Conservation (phyloP, 2,113 vertebrate genomes). For the Corythaeola cristata region DNA sequence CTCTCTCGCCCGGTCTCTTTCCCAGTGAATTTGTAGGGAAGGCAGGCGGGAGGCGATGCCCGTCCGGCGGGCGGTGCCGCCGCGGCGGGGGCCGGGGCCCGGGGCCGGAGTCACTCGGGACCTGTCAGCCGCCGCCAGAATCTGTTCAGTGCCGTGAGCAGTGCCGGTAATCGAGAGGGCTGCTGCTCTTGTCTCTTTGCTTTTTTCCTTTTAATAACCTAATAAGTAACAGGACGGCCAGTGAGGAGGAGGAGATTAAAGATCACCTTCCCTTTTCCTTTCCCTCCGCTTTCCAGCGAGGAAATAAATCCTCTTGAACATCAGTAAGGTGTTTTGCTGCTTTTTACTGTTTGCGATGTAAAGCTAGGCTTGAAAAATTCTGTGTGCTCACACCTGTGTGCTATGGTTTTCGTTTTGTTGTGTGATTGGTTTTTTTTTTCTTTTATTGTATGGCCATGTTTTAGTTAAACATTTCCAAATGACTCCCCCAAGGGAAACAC, state of each 20-base stretch:
- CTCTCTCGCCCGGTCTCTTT: background rate
- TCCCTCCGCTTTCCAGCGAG: accelerated
- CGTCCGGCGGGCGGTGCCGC: background rate
- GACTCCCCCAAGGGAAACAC: background rate
- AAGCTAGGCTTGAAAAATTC: background rate
- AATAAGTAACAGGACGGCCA: background rate
- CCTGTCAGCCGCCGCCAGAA: background rate
- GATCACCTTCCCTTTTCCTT: background rate
- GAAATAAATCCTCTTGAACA: background rate
- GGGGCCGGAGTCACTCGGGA: background rate
- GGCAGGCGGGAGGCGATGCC: background rate
- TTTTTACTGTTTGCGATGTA: accelerated
- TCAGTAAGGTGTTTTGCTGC: background rate
- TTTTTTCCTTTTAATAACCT: background rate
- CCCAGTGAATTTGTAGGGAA: accelerated
- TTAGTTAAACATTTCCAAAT: background rate
- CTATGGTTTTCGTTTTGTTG: background rate
- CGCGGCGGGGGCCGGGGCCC: accelerated
- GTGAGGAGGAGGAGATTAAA: background rate
- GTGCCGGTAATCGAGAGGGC: background rate
- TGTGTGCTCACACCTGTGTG: background rate
- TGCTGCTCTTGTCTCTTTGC: background rate
- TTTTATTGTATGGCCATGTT: background rate
- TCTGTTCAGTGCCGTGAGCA: background rate
- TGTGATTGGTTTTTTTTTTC: background rate